Base-by-base conservation (phyloP, 2,797 vertebrate genomes). In the Coluber constrictor region DNA sequence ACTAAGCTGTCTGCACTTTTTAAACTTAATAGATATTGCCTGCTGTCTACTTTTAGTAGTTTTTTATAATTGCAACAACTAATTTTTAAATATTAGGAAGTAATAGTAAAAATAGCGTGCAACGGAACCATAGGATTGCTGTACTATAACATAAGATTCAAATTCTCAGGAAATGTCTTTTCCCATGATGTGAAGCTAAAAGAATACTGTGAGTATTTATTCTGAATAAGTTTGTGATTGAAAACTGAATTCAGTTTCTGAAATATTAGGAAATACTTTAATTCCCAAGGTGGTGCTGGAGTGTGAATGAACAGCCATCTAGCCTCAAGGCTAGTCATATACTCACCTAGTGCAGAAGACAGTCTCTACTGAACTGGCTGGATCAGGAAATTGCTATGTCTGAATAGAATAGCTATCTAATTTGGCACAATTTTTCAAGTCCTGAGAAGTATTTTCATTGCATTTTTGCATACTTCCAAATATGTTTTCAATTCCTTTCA, bases 1-100 rank as follows among this genome's bases (percentile, higher is more conserved):
- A 86, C 54, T 93, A 89, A 43, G 91, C 93, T 93, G 91, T 95
- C 93, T 95, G 47, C 94, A 93, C 91, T 95, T 92, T 93, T 94
- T 79, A 59, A 95, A 96, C 90, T 92, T 93, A 90, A 20, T 89
- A 54, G 8, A 4, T 91, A 88, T 59, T 94, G 93, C 63, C 91
- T 94, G 90, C 66, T 91, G 43, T 55, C 60, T 61, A 32, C 59
- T 91, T 90, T 91, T 91, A 92, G 93, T 92, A 95, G 94, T 94
- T 93, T 66, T 93, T 95, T 90, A 91, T 86, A 23, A 91, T 88
- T 96, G 95, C 56, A 92, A 90, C 29, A 88, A 91, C 92, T 93
- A 96, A 59, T 54, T 25, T 93, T 95, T 96, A 86, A 92, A 37
- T 88, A 83, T 79, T 60, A 88, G 59, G 15, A 90, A 47, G 29